phyloP scores from a whole-genome alignment of 2,797 vertebrate species.

The Enteromius thamalakanensis region DNA sequence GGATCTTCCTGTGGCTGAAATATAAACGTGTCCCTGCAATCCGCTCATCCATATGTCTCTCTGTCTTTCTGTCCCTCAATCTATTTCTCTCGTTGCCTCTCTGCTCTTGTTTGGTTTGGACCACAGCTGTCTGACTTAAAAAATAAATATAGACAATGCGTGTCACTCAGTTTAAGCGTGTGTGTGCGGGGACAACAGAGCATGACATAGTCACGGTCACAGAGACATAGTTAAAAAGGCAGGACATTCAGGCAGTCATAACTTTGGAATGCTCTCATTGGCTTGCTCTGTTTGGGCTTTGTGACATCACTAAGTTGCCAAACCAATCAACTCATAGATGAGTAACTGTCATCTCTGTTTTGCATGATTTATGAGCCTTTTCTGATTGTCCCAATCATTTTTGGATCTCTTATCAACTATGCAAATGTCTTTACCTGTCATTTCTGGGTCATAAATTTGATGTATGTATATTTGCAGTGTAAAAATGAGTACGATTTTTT shows the following conservation, averaged over 20 bases:
- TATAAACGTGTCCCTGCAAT: background rate
- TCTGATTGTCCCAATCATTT: background rate
- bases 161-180: constrained; percentile 47
- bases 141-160: constrained; percentile 80
- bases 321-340: constrained; percentile 14
- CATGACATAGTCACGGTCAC: background rate
- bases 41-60: constrained; percentile 18
- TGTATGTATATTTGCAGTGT: background rate
- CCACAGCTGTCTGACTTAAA: constrained; percentile 70
- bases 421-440: background rate
- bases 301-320: background rate
- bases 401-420: background rate
- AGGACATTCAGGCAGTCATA: background rate
- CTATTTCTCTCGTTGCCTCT: constrained; percentile 37
- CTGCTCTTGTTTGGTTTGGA: constrained; percentile 58
- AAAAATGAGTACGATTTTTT: background rate
- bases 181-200: constrained; percentile 10
- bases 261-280: constrained; percentile 10
- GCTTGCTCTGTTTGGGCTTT: constrained; percentile 3
- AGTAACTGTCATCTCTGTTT: constrained; percentile 15
- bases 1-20: background rate
- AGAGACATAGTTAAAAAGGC: background rate
- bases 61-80: constrained; percentile 43
- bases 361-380: constrained; percentile 13
- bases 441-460: background rate